Conservation (phyloP, 2,113 vertebrate genomes). For the Puntigrus tetrazona region DNA sequence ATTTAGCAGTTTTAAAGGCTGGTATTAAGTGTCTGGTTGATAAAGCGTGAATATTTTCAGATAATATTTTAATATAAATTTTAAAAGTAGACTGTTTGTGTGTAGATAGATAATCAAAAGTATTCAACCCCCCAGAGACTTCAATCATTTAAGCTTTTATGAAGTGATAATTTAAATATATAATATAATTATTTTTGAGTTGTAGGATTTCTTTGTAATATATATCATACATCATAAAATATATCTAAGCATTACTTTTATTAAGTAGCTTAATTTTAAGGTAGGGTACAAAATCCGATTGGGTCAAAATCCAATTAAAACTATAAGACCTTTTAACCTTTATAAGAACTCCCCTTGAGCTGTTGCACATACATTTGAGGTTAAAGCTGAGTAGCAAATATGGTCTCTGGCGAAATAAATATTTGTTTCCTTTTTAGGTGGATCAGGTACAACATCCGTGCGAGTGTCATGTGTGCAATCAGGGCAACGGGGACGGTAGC, state of each 20-base stretch:
- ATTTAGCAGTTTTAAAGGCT: too few species aligned
- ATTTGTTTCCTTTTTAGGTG: slow-evolving; percentile 67
- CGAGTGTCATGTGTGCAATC: slow-evolving; percentile 96
- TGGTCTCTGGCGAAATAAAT: neutral
- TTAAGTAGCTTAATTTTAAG: neutral
- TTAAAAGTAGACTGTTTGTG: neutral
- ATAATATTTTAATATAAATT: neutral
- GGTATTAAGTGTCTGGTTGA: too few species aligned
- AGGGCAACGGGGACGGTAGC: slow-evolving; percentile 80
- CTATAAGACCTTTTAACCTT: neutral
- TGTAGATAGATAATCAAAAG: too few species aligned
- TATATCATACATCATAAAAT: neutral
- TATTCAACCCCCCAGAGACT: too few species aligned
- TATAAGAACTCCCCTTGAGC: neutral
- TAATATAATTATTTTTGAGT: neutral
- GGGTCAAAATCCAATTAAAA: neutral
- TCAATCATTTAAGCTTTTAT: neutral
- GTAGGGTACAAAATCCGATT: neutral
- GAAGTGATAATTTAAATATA: neutral
- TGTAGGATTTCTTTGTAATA: neutral
- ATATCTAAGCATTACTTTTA: too few species aligned
- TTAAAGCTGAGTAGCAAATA: neutral
- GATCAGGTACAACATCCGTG: slow-evolving; percentile 86
- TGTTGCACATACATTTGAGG: neutral
- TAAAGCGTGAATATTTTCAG: neutral